Conservation (phyloP, 2,113 vertebrate genomes). For the Ardeotis arabs region DNA sequence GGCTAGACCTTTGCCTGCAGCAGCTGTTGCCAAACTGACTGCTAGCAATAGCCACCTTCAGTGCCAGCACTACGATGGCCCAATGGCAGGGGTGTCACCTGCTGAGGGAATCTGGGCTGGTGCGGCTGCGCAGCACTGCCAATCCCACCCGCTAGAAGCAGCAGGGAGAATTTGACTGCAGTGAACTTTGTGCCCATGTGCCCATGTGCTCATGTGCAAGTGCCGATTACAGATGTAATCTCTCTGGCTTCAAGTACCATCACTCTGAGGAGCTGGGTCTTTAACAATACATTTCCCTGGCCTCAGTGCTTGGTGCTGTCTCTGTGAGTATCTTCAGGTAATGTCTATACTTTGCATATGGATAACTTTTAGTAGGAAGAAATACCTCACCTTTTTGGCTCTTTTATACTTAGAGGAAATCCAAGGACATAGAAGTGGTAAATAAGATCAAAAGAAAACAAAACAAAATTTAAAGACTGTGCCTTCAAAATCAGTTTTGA, state of each 20-base stretch:
- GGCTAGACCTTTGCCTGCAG: neutral
- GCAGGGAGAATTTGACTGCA: neutral
- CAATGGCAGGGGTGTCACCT: fast-evolving
- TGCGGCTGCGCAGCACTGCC: fast-evolving
- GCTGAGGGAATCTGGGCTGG: fast-evolving
- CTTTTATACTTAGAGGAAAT: neutral
- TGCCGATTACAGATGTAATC: neutral
- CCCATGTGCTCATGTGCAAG: fast-evolving
- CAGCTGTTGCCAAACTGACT: fast-evolving
- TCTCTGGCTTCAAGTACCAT: neutral
- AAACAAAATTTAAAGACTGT: neutral
- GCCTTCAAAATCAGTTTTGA: neutral
- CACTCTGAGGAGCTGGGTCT: neutral
- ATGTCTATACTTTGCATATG: neutral
- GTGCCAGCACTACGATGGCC: too few species aligned
- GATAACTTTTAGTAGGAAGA: neutral
- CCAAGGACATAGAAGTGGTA: neutral
- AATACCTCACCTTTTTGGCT: neutral
- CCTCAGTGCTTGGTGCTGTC: too few species aligned
- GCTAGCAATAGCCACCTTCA: neutral
- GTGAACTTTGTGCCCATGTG: fast-evolving
- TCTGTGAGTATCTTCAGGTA: neutral
- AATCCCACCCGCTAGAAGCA: neutral
- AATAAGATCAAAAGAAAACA: neutral
- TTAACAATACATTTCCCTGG: neutral